Base-by-base conservation (phyloP, 1,140 invertebrate genomes). In the Drosophila nigromelanica region DNA sequence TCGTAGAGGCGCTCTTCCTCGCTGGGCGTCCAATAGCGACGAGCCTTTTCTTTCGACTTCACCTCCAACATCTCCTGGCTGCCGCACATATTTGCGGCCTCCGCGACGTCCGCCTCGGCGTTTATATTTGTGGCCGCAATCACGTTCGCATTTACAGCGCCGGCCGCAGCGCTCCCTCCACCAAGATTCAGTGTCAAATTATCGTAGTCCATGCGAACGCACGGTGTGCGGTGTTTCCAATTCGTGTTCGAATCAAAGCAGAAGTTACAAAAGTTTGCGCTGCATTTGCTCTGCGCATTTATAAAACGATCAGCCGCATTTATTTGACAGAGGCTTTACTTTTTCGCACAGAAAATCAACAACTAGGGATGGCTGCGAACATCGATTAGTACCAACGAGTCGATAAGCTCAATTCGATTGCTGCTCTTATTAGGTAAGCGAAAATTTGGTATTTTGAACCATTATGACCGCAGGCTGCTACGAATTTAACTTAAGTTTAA, bases 1-100 rank as follows among this genome's bases (percentile, higher is more conserved):
- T 91, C 86, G 56, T 87, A 91, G 30, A 91, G 76, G 6, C 73
- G 80, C 55, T 91, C 82, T 67, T 91, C 90, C 67, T 91, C 90
- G 56, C 78, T 81, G 48, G 90, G 74, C 59, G 82, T 82, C 90
- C 90, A 91, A 68, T 91, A 91, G 15, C 90, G 82, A 2, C 90
- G 86, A 14, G 82, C 56, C 71, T 91, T 91, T 21, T 81, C 78
- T 40, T 90, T 91, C 8, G 64, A 71, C 50, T 89, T 80, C 11
- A 76, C 75, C 7, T 87, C 82, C 24, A 75, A 24, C 35, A 76
- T 33, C 14, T 87, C 83, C 62, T 77, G 83, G 8, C 51, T 73
- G 15, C 82, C 82, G 14, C 82, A 87, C 83, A 87, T 87, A 35
- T 37, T 59, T 12, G 56, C 80, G 27, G 64, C 47, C 40, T 54